Conservation (phyloP, 2,113 vertebrate species). For the Thamnaconus septentrionalis region DNA sequence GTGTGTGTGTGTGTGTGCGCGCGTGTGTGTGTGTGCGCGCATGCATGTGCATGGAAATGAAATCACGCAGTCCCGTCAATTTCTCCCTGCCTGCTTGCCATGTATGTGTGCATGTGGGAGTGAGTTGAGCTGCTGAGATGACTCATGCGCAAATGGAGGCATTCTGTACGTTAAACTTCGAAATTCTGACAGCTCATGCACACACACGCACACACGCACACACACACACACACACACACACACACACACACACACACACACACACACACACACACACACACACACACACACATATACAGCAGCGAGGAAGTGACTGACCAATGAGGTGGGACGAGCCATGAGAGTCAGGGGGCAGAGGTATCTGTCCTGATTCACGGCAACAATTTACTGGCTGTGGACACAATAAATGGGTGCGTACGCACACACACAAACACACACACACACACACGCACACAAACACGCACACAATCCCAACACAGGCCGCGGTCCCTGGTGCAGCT, state of each 20-base stretch:
- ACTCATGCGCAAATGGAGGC: conserved; percentile 63
- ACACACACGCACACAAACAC: too few species aligned
- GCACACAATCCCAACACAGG: not conserved
- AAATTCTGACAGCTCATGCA: conserved; percentile 47
- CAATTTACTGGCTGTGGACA: conserved; percentile 12
- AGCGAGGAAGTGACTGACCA: conserved; percentile 27
- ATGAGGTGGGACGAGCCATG: conserved; percentile 40
- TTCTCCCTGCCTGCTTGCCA: conserved; percentile 12
- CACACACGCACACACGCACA: conserved; percentile 15
- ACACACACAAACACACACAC: too few species aligned
- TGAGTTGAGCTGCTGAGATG: conserved; percentile 26
- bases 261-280: conserved; percentile 4
- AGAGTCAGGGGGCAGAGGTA: conserved; percentile 27
- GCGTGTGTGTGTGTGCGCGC: conserved; percentile 1
- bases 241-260: conserved; percentile 2
- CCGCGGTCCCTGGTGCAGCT: not conserved
- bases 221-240: conserved; percentile 1
- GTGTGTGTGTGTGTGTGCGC: not conserved
- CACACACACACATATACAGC: not conserved
- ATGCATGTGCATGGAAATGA: conserved; percentile 6
- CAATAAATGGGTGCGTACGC: not conserved
- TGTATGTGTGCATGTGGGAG: conserved; percentile 5
- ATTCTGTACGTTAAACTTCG: conserved; percentile 34
- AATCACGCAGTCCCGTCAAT: conserved; percentile 17
- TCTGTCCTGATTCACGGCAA: conserved; percentile 41